These are phyloP conservation scores for Lepidothrix coronata DNA, from an alignment of 2,113 vertebrate species.

Conservation along the genomic window DNA sequence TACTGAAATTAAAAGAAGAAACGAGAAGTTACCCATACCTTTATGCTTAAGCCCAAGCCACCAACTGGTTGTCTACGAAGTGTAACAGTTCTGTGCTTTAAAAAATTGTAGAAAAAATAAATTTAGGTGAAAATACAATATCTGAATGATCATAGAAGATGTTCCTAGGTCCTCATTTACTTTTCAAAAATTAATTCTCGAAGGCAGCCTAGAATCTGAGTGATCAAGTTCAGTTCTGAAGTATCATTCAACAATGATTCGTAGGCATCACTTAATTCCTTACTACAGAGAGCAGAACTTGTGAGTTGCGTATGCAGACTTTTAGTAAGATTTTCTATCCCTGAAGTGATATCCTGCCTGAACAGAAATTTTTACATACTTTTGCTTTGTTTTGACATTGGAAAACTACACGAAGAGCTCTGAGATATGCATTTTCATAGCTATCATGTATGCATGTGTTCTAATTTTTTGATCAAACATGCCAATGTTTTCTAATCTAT, in stretches of 20 bases:
- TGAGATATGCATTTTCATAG: background rate
- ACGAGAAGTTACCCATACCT: slow-evolving; percentile 76
- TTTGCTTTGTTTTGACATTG: background rate
- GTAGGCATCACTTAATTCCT: background rate
- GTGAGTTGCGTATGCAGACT: background rate
- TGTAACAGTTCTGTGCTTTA: slow-evolving; percentile 98
- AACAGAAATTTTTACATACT: background rate
- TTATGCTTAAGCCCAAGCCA: slow-evolving; percentile 93
- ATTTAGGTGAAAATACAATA: slow-evolving; percentile 69
- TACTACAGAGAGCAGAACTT: background rate
- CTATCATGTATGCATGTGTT: background rate
- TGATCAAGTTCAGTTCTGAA: background rate
- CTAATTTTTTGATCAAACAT: background rate
- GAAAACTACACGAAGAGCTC: background rate
- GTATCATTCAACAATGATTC: background rate
- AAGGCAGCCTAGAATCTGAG: background rate
- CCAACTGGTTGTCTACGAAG: slow-evolving; percentile 88
- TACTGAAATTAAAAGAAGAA: background rate
- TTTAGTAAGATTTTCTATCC: background rate
- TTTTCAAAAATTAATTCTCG: background rate
- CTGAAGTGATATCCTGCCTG: background rate
- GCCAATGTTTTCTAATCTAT: background rate
- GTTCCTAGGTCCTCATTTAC: background rate
- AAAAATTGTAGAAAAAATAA: slow-evolving; percentile 81
- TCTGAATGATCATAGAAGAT: background rate